Conservation (phyloP, 2,888 invertebrate genomes). For the Microchrysa polita region DNA sequence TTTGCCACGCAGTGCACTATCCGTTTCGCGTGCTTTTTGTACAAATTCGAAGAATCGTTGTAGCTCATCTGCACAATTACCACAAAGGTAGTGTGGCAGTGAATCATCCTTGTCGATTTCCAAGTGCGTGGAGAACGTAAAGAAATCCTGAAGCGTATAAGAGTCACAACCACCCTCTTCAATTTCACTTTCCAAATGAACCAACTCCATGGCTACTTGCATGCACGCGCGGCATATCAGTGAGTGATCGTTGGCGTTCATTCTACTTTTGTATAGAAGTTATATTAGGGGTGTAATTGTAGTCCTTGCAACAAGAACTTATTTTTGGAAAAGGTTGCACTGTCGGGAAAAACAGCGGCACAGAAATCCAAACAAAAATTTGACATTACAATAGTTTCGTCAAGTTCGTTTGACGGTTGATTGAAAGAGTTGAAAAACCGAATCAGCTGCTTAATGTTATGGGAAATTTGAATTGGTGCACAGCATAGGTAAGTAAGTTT, state of each 20-base stretch:
- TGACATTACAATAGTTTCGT: no score
- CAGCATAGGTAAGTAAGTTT: no score
- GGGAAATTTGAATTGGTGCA: no score
- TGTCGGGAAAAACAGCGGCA: no score
- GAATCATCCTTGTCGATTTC: constrained; percentile 15
- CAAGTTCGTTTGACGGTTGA: no score
- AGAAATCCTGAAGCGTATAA: constrained; percentile 23
- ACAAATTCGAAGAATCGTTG: constrained; percentile 14
- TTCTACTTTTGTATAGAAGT: no score
- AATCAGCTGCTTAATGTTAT: no score
- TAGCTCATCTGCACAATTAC: constrained; percentile 10
- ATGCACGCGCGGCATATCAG: constrained; percentile 33
- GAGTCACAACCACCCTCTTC: not conserved
- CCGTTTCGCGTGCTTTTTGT: constrained; percentile 31
- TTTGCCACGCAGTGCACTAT: not conserved
- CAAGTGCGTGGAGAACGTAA: constrained; percentile 24
- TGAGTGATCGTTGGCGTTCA: not conserved
- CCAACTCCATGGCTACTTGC: constrained; percentile 5
- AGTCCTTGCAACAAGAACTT: no score
- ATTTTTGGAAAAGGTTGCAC: no score
- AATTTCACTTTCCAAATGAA: constrained; percentile 22
- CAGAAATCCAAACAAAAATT: no score
- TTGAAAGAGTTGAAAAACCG: no score
- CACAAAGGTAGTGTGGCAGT: constrained; percentile 24
- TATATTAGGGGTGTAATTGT: no score